A percentile compares a stretch with the other conserved stretches of the same genome.
Evolutionary conservation across 1,140 invertebrate genomes (phyloP).

Genomic region (Amyelois transitella): DNA sequence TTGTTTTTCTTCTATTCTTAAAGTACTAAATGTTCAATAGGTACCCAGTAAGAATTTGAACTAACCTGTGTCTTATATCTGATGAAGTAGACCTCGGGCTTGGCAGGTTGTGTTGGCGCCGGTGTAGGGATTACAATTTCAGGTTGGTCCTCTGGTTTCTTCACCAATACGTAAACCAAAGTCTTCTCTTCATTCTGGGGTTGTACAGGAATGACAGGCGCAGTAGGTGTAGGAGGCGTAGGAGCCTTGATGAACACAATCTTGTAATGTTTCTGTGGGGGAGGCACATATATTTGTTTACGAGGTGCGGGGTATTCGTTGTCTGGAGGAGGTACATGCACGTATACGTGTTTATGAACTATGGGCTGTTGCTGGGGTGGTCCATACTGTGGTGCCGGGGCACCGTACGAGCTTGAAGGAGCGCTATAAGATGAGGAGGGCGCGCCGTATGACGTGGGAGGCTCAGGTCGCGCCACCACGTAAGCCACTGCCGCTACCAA

Average conservation of each 20-base stretch:
- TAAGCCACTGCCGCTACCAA: slow-evolving; percentile 46
- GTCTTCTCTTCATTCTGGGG: slow-evolving; percentile 91
- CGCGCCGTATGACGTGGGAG: slow-evolving; percentile 56
- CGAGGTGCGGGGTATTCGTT: slow-evolving; percentile 81
- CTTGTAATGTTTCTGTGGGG: slow-evolving; percentile 91
- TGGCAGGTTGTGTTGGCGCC: slow-evolving; percentile 86
- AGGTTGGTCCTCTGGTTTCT: slow-evolving; percentile 88
- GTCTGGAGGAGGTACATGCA: slow-evolving; percentile 89
- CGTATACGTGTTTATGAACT: slow-evolving; percentile 90
- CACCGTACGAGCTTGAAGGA: slow-evolving; percentile 63
- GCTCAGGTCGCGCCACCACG: slow-evolving; percentile 59
- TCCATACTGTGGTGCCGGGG: slow-evolving; percentile 81
- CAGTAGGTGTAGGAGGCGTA: slow-evolving; percentile 84
- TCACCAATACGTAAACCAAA: slow-evolving; percentile 90
- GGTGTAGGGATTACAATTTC: slow-evolving; percentile 85
- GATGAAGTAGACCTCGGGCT: slow-evolving; percentile 92
- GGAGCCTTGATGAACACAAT: slow-evolving; percentile 93
- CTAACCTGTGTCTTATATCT: slow-evolving; percentile 87
- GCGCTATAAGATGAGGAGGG: slow-evolving; percentile 50
- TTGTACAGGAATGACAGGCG: slow-evolving; percentile 83
- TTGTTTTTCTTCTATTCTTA: too few species aligned
- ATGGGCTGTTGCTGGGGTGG: slow-evolving; percentile 82
- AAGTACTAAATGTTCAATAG: too few species aligned
- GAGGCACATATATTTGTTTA: slow-evolving; percentile 78
- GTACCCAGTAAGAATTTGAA: too few species aligned